Evolutionary conservation across 2,113 vertebrate species (phyloP), one percentile per base, ranked within the genome.

Genomic region (human (Homo sapiens)): DNA sequence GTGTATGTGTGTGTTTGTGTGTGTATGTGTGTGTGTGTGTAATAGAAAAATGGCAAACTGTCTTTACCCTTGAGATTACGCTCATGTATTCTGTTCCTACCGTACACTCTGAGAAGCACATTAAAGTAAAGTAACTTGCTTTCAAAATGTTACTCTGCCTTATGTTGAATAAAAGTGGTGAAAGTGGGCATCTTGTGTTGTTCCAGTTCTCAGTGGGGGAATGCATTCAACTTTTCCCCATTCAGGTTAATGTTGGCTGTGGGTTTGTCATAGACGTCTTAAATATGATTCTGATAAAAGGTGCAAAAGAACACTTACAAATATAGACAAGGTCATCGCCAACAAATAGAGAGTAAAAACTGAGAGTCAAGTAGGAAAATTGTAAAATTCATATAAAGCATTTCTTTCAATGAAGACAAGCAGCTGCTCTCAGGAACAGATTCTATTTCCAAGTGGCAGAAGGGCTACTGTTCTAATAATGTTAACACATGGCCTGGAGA

Each of bases 331-430:
- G 38, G 5, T 73, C 50, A 90, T 40, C 61, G 92, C 2, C 17
- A 40, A n/a, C 27, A 70, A 14, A 93, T 23, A 73, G 22, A 89
- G 18, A 91, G 73, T 82, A 23, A 91, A 94, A 82, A 35, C 7
- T 12, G 2, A 43, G 66, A 75, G 43, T 78, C 61, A 97, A 93
- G 30, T 59, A 90, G 23, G 68, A 97, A 96, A 92, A 64, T 8
- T 40, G 5, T 7, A 92, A 75, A 87, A 50, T 93, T 97, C n/a
- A 88, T 57, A 50, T 92, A 50, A 84, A 92, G 40, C 40, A 2
- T 70, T 95, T 94, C 20, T 73, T 92, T 89, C 40, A 57, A n/a
- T 57, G 59, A 97, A 93, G 35, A 83, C 45, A 92, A 81, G 48
- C 22, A 79, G 18, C n/a, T 57, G 43, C 18, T 92, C 70, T 92